Evolutionary conservation across 1,140 invertebrate genomes (phyloP), one percentile per base, ranked within the genome.

Genomic region (Teleogryllus occipitalis): DNA sequence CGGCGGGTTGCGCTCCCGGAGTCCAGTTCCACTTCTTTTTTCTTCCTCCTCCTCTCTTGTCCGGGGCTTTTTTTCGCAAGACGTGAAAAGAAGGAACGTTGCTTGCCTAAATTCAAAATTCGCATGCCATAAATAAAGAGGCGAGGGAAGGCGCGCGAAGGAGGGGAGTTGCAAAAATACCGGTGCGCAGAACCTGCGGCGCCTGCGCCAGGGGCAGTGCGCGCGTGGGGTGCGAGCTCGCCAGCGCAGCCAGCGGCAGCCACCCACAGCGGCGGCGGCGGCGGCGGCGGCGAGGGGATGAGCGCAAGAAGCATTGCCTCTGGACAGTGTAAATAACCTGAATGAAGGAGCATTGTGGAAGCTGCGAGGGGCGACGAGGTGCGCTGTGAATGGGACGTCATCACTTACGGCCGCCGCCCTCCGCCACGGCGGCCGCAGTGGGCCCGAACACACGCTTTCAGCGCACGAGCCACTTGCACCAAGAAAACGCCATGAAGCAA

Each of bases 71-170:
- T 65, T 65, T 65, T 65, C 54, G 54, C 54, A 65, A 65, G 54
- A 3, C 1, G 2, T 2, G 1, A 65, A 7, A 65, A 65, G 7
- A 7, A 65, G 7, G 54, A 65, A 65, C 54, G 54, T 65, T 65
- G 54, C 54, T 65, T 65, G 54, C 54, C 54, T 65, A 65, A 65
- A 65, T 65, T 65, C 54, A 65, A 65, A 65, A 65, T 65, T 65
- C 54, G 2, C 1, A 3, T 65, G 54, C 54, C 54, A 65, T 65
- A 65, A 65, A 3, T 65, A 65, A 65, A 18, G 18, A 10, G 1
- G 7, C 2, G 2, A 7, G 10, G 54, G 54, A 10, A 65, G 54
- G 7, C 10, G 18, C 10, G 49, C 54, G 7, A 18, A 7, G 1
- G 7, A 3, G 54, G 7, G 54, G 54, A 14, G 54, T 65, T 2